Percentiles rank a stretch among this genome's conserved stretches.
These are phyloP conservation scores for Mastigias papua DNA, from an alignment of 30 jellyfish, hydroid and myxozoan genomes.

Conservation along the genomic window DNA sequence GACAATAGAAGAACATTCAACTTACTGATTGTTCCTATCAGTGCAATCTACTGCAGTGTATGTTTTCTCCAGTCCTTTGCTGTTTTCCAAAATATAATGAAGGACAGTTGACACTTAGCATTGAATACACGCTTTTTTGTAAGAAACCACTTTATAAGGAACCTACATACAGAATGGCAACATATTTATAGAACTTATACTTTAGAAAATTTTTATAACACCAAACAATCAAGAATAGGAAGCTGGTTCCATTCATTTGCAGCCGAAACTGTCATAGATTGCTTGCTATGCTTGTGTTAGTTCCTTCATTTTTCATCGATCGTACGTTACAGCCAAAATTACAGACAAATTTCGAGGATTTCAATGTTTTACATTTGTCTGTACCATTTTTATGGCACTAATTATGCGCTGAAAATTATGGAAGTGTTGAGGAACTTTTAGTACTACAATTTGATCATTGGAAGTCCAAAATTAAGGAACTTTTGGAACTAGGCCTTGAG, in stretches of 20 bases:
- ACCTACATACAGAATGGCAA: too few species aligned
- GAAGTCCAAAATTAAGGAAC: neutral
- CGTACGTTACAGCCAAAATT: neutral
- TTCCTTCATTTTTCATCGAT: neutral
- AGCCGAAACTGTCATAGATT: neutral
- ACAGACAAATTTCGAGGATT: neutral
- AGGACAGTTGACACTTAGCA: too few species aligned
- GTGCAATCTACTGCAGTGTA: too few species aligned
- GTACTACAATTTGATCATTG: neutral
- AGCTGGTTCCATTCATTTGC: neutral
- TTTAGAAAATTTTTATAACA: neutral
- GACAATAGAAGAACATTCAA: too few species aligned
- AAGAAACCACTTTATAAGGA: too few species aligned
- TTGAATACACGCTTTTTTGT: too few species aligned
- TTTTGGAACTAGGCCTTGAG: neutral
- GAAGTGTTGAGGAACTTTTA: neutral
- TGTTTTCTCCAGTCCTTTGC: too few species aligned
- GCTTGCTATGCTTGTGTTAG: neutral
- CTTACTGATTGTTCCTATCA: too few species aligned
- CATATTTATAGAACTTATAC: too few species aligned
- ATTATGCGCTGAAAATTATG: neutral
- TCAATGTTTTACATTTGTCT: neutral
- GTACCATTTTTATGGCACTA: neutral
- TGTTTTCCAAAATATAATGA: too few species aligned
- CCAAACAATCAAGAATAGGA: neutral